Evolutionary conservation across 2,113 vertebrate species (phyloP).

Genomic region (Tretioscincus oriximinensis): DNA sequence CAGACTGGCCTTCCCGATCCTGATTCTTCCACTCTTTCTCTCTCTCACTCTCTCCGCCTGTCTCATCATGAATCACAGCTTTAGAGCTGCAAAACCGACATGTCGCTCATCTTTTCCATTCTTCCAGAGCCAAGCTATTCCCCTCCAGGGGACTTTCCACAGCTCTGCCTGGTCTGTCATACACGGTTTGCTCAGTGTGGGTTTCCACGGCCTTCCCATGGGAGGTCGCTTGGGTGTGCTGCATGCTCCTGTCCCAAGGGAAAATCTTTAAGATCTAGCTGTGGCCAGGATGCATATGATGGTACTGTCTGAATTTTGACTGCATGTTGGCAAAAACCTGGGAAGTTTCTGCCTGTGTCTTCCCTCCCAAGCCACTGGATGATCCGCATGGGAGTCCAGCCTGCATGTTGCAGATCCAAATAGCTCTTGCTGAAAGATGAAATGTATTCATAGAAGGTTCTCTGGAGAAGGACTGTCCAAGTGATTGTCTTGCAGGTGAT

Average conservation of each 20-base stretch:
- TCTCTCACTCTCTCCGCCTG: no score
- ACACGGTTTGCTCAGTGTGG: conserved; percentile 31
- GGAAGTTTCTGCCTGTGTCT: neutral
- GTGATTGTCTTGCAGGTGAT: no score
- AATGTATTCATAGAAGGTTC: no score
- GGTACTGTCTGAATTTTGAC: conserved; percentile 18
- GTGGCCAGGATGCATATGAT: conserved; percentile 1
- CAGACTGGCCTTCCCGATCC: conserved; percentile 35
- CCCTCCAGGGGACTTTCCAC: neutral
- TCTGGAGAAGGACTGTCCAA: no score
- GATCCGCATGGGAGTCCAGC: neutral
- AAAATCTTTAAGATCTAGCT: neutral
- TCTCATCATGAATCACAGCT: conserved; percentile 50
- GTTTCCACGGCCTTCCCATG: conserved; percentile 33
- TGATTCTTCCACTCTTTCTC: conserved; percentile 44
- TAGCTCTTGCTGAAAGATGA: neutral
- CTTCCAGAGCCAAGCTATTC: conserved; percentile 12
- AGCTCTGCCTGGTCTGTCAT: conserved; percentile 29
- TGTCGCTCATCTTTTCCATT: conserved; percentile 50
- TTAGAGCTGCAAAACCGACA: conserved; percentile 35
- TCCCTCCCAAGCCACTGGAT: neutral
- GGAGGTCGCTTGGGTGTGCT: conserved; percentile 24
- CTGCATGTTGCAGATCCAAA: conserved; percentile 32
- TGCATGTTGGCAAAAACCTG: conserved; percentile 9
- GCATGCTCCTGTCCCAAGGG: conserved; percentile 5